A percentile compares a stretch with the other conserved stretches of the same genome.
Evolutionary conservation across 2,888 invertebrate species (phyloP).

Genomic region (Dioctria linearis): DNA sequence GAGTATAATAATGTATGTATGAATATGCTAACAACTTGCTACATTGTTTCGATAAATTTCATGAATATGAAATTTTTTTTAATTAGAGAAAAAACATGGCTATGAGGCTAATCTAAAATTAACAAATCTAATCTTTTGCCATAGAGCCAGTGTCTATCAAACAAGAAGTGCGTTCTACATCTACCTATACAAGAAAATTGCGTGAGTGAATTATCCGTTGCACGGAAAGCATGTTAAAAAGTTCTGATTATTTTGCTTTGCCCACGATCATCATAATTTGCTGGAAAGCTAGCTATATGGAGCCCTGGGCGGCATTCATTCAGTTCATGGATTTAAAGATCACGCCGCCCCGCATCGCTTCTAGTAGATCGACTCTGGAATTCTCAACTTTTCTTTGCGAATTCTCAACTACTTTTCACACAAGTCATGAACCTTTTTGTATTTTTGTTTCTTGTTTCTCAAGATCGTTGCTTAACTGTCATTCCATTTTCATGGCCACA

Average conservation of each 20-base stretch:
- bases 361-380: neutral
- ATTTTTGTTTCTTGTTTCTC: neutral
- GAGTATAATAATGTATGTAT: neutral
- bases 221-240: constrained; percentile 28
- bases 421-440: constrained; percentile 1
- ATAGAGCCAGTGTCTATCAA: neutral
- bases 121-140: neutral
- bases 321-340: neutral
- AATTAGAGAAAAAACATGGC: constrained; percentile 18
- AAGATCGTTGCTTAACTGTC: constrained; percentile 29
- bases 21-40: neutral
- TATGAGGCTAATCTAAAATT: constrained; percentile 18
- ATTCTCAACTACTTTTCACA: neutral
- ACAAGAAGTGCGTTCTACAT: constrained; percentile 14
- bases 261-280: constrained; percentile 39
- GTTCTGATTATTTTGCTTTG: constrained; percentile 1
- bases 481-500: constrained; percentile 30
- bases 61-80: constrained; percentile 47
- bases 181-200: constrained; percentile 24
- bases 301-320: neutral
- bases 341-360: neutral
- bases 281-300: neutral
- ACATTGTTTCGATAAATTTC: constrained; percentile 44
- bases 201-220: constrained; percentile 44
- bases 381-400: neutral